These are phyloP conservation scores for Diadema setosum DNA, from an alignment of 35 echinoderm and acorn worm species.

Conservation along the genomic window DNA sequence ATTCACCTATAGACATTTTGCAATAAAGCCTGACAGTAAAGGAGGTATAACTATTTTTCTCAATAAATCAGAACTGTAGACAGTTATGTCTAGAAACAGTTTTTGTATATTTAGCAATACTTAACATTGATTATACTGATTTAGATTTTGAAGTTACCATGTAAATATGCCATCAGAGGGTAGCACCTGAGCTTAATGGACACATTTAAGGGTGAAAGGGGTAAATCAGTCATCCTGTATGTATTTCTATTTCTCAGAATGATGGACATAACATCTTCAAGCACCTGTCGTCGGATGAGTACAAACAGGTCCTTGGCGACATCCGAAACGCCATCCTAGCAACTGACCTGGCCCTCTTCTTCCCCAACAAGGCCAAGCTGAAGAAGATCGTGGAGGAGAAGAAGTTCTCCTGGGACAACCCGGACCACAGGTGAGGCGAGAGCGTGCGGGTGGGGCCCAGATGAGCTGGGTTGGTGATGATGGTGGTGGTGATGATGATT, in stretches of 20 bases:
- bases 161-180: too few relatives aligned
- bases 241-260: slow-evolving; percentile 23
- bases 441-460: neutral
- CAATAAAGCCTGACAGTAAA: too few relatives aligned
- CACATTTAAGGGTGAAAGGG: too few relatives aligned
- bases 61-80: too few relatives aligned
- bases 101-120: too few relatives aligned
- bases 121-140: too few relatives aligned
- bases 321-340: slow-evolving; percentile 90
- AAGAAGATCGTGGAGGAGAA: slow-evolving; percentile 65
- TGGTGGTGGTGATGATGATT: neutral
- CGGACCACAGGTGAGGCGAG: slow-evolving; percentile 70
- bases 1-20: too few relatives aligned
- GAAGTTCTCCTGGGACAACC: slow-evolving; percentile 79
- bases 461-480: neutral
- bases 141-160: too few relatives aligned
- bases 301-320: slow-evolving; percentile 93
- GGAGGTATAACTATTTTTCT: too few relatives aligned
- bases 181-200: too few relatives aligned
- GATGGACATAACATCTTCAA: slow-evolving; percentile 99
- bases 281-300: slow-evolving; percentile 85
- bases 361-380: slow-evolving; percentile 91
- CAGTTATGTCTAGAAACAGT: too few relatives aligned
- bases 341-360: slow-evolving; percentile 94
- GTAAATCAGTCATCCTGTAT: too few relatives aligned